These are phyloP conservation scores for Epinephelus fuscoguttatus DNA, from an alignment of 2,113 vertebrate genomes.

Conservation along the genomic window DNA sequence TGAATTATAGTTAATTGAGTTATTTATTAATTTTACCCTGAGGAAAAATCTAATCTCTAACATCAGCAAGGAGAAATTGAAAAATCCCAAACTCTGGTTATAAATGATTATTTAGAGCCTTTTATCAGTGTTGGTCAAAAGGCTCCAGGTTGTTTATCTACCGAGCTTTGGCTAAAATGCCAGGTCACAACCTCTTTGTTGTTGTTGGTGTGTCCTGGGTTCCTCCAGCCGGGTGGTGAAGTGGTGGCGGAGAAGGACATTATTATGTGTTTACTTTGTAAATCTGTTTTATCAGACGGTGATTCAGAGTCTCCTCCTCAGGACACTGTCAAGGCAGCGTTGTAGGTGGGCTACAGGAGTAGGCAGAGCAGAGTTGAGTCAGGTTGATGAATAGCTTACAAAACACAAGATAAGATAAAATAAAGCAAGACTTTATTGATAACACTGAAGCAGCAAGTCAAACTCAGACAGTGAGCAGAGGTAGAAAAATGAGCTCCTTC, in stretches of 20 bases:
- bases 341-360: constrained; percentile 12
- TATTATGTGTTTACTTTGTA: constrained; percentile 33
- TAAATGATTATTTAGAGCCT: background rate
- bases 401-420: constrained; percentile 15
- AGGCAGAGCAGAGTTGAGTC: constrained; percentile 11
- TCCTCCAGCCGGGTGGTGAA: background rate
- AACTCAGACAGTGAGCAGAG: background rate
- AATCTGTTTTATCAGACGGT: constrained; percentile 34
- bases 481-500: background rate
- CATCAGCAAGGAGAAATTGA: background rate
- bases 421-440: constrained; percentile 12
- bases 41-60: background rate
- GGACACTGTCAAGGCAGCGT: constrained; percentile 21
- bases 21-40: background rate
- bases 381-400: constrained; percentile 26
- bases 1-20: background rate
- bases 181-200: constrained; percentile 7
- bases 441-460: background rate
- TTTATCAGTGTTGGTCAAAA: background rate
- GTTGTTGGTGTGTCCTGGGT: background rate
- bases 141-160: constrained; percentile 26
- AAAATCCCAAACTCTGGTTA: background rate
- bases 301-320: constrained; percentile 29
- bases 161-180: constrained; percentile 11
- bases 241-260: background rate